A percentile compares a stretch with the other conserved stretches of the same genome.
Evolutionary conservation across 2,113 vertebrate species (phyloP).

Genomic region (Lepidothrix coronata): DNA sequence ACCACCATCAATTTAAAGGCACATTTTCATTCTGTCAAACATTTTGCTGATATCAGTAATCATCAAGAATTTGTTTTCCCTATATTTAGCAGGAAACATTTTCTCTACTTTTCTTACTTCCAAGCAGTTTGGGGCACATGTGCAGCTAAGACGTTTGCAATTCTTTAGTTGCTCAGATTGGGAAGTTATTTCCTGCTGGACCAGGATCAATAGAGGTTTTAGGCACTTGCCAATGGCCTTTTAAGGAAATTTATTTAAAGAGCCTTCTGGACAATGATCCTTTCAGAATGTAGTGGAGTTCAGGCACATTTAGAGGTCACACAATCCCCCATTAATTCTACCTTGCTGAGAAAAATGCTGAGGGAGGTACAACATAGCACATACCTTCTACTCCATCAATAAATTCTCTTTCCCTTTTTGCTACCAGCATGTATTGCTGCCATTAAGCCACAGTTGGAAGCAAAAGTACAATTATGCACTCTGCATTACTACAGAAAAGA

Average conservation of each 20-base stretch:
- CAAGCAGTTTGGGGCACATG: background rate
- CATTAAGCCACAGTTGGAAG: conserved; percentile 53
- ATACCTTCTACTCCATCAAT: conserved; percentile 12
- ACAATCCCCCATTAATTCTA: conserved; percentile 11
- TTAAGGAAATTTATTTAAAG: conserved; percentile 45
- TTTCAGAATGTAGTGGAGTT: conserved; percentile 7
- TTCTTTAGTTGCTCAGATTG: background rate
- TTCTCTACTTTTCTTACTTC: background rate
- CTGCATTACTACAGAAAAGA: conserved; percentile 23
- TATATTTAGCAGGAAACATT: background rate
- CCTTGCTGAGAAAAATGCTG: conserved; percentile 51
- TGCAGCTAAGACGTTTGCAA: background rate
- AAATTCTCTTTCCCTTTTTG: conserved; percentile 40
- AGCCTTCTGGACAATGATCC: conserved; percentile 21
- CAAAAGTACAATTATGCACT: conserved; percentile 19
- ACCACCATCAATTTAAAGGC: background rate
- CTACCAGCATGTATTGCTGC: conserved; percentile 23
- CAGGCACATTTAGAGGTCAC: conserved; percentile 43
- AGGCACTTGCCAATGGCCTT: conserved; percentile 11
- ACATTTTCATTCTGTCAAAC: background rate
- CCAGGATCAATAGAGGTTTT: conserved; percentile 7
- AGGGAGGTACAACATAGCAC: conserved; percentile 11
- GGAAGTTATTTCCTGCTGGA: conserved; percentile 22
- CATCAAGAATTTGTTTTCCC: background rate
- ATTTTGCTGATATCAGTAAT: background rate